These are phyloP conservation scores for Otocyon megalotis DNA, from an alignment of 2,113 vertebrate species.

Conservation along the genomic window DNA sequence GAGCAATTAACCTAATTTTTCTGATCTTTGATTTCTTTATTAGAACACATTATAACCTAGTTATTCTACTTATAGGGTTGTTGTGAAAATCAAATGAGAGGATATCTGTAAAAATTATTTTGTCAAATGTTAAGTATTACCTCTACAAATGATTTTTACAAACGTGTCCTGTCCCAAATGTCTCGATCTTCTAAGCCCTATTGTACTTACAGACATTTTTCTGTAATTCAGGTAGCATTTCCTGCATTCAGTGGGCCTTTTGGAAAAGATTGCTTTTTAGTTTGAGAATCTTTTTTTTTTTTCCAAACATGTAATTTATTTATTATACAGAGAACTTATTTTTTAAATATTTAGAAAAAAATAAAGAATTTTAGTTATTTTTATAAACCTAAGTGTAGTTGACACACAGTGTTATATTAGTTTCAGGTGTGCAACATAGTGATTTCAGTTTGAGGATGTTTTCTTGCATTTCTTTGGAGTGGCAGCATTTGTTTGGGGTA, in stretches of 20 bases:
- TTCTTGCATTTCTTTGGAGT: background rate
- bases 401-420: background rate
- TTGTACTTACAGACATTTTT: background rate
- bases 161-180: background rate
- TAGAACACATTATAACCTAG: background rate
- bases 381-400: background rate
- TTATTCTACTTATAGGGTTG: background rate
- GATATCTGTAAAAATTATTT: background rate
- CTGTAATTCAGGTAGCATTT: background rate
- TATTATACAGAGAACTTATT: background rate
- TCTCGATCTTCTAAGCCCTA: background rate
- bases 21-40: conserved; percentile 22
- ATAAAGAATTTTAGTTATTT: background rate
- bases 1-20: background rate
- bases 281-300: background rate
- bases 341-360: background rate
- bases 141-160: background rate
- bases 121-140: background rate
- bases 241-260: background rate
- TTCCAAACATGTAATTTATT: background rate
- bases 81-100: conserved; percentile 1
- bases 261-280: background rate
- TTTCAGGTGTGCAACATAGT: background rate
- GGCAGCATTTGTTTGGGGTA: background rate
- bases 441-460: background rate